Conservation (phyloP, 2,888 invertebrate genomes). For the Meliscaeva auricollis region DNA sequence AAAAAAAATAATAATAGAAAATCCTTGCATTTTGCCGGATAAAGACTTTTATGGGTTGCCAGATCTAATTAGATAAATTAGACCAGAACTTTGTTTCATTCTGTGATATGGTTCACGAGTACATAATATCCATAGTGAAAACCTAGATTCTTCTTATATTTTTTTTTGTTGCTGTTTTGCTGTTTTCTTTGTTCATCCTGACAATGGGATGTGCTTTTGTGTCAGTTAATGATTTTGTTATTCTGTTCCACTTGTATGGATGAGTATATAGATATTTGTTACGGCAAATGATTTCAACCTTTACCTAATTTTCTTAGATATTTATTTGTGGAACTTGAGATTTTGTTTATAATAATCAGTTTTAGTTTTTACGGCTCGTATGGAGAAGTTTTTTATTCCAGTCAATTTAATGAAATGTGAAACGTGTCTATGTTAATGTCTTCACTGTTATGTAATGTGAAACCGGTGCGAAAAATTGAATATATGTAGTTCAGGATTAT, state of each 20-base stretch:
- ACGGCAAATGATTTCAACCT: not conserved
- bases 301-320: not conserved
- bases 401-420: no score
- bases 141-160: constrained; percentile 17
- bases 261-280: not conserved
- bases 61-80: constrained; percentile 73
- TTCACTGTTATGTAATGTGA: no score
- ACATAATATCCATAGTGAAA: not conserved
- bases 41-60: constrained; percentile 49
- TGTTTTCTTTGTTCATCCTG: not conserved
- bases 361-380: not conserved
- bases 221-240: constrained; percentile 27
- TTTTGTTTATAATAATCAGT: not conserved
- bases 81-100: constrained; percentile 24
- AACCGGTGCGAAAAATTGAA: no score
- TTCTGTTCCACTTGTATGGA: not conserved
- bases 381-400: no score
- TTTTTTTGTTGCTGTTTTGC: not conserved
- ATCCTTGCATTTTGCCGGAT: constrained; percentile 41
- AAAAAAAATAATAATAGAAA: constrained; percentile 14
- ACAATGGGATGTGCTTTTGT: constrained; percentile 9
- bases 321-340: not conserved
- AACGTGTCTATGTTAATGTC: no score
- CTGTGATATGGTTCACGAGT: constrained; percentile 9
- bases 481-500: no score